phyloP scores from a whole-genome alignment of 2,113 vertebrate genomes.

The Podarcis raffonei region DNA sequence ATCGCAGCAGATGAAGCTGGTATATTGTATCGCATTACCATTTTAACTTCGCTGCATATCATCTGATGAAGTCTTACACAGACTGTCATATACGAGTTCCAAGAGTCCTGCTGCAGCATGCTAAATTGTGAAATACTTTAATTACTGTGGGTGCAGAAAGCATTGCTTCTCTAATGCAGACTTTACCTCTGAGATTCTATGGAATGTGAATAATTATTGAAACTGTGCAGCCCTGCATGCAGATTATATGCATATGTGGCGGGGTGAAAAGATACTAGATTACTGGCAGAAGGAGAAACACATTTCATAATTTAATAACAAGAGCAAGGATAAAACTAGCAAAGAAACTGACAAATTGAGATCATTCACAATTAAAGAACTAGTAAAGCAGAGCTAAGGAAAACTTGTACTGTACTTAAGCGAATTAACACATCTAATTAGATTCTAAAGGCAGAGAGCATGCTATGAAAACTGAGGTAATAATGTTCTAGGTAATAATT shows the following conservation, averaged over 20 bases:
- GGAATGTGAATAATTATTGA: background rate
- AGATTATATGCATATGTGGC: too few species aligned
- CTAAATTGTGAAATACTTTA: slow-evolving; percentile 42
- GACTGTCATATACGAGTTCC: slow-evolving; percentile 34
- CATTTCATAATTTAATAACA: background rate
- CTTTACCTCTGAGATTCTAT: background rate
- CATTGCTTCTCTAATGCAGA: background rate
- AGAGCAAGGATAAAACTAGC: background rate
- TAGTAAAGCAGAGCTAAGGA: background rate
- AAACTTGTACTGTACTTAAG: background rate
- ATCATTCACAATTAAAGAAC: background rate
- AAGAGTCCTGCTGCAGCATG: background rate
- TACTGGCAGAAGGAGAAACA: background rate
- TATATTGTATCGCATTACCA: rapidly evolving
- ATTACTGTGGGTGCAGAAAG: background rate
- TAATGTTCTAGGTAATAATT: background rate
- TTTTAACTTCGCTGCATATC: background rate
- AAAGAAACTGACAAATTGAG: background rate
- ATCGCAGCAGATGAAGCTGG: slow-evolving; percentile 53
- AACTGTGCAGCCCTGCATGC: background rate
- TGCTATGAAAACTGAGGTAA: background rate
- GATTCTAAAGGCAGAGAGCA: background rate
- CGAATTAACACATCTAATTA: background rate
- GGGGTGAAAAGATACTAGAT: background rate
- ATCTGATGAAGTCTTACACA: slow-evolving; percentile 61